phyloP scores from a whole-genome alignment of 2,113 vertebrate genomes.

The Grus americana region DNA sequence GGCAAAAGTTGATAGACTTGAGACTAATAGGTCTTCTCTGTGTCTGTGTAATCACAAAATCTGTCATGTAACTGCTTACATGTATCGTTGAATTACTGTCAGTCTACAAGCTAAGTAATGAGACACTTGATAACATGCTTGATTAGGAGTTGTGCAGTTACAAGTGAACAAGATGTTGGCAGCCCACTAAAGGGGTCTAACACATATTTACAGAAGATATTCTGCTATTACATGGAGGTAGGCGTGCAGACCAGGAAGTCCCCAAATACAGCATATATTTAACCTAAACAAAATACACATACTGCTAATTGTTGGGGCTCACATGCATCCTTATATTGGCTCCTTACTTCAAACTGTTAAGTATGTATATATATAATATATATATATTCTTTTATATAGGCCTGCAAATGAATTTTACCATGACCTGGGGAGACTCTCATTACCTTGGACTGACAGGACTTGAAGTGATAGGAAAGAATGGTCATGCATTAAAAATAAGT shows the following conservation, averaged over 20 bases:
- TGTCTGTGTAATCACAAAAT: neutral
- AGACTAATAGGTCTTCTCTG: neutral
- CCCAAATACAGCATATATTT: neutral
- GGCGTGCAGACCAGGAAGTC: neutral
- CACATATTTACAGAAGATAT: neutral
- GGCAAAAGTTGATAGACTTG: neutral
- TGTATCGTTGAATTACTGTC: neutral
- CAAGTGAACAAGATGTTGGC: neutral
- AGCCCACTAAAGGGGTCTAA: neutral
- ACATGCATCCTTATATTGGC: neutral
- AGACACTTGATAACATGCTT: neutral
- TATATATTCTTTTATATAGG: slow-evolving; percentile 64
- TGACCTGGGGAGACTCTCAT: slow-evolving; percentile 92
- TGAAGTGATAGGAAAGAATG: slow-evolving; percentile 88
- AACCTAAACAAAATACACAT: neutral
- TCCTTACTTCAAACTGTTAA: neutral
- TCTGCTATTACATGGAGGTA: neutral
- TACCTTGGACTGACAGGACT: slow-evolving; percentile 92
- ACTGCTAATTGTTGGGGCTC: neutral
- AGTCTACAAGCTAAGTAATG: neutral
- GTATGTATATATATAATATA: neutral
- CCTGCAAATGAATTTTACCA: slow-evolving; percentile 84
- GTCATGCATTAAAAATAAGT: slow-evolving; percentile 82
- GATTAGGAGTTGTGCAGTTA: neutral
- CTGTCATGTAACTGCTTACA: neutral